Base-by-base conservation (phyloP, 2,113 vertebrate species). In the Apaloderma vittatum region DNA sequence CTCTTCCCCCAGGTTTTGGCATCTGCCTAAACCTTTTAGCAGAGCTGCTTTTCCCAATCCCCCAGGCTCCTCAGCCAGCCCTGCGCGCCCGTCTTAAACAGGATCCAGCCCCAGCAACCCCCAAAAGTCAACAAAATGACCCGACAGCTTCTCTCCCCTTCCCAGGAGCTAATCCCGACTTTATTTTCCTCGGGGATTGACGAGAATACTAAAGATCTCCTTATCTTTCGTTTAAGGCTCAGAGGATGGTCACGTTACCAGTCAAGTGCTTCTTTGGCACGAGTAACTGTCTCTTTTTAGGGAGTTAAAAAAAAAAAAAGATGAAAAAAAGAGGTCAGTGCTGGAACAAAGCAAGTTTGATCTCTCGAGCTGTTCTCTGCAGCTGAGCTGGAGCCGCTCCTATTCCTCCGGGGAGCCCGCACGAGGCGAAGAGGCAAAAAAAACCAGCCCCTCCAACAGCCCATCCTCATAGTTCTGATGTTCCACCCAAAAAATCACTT, bases 31-130 rank as follows among this genome's bases (percentile, higher is more conserved):
- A 48, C 12, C 45, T 48, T 58, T 67, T 5, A 48, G 45, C n/a
- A 8, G 29, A 75, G 68, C 27, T 59, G 57, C 57, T 58, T 3
- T 65, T 26, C 14, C 3, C 0, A 51, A 59, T 36, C 40, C n/a
- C 40, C 19, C 8, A 3, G 24, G 66, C 15, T 40, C 19, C 22
- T 49, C 3, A 9, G 30, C 12, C 16, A 15, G 21, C 34, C 46
- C n/a, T 4, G 10, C 0, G 0, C 8, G 37, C 30, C 40, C 8
- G 0, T 11, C 27, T 40, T n/a, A 80, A 88, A 66, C 17, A 3
- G 48, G 51, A 12, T 24, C 73, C n/a, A 23, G 52, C 9, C 48
- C 20, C 7, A 15, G 45, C 81, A 94, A 61, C 45, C 58, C 59
- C 32, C 20, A 74, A 54, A 58, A 74, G 73, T 45, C 87, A 70